Evolutionary conservation across 2,113 vertebrate species (phyloP), one percentile per base, ranked within the genome.

Genomic region (Microtus oregoni): DNA sequence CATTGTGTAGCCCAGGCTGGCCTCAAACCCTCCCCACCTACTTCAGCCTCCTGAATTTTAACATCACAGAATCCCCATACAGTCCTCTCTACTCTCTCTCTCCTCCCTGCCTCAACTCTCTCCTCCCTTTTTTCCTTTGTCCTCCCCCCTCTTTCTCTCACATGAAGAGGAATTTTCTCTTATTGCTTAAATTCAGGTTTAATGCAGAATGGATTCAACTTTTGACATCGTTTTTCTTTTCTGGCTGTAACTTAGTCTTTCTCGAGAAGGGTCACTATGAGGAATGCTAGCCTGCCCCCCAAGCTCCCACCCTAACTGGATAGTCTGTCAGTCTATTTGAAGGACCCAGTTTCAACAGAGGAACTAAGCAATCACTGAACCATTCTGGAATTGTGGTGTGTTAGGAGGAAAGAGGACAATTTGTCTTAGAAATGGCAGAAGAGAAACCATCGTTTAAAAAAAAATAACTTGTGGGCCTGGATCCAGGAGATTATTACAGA

Each of bases 111-210:
- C 81, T 63, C 79, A 35, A 38, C 52, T 61, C 12, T 28, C 58
- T 38, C 35, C 22, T 8, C 55, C 38, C 5, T 6, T 4, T n/a
- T n/a, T 65, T 26, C 63, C 38, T 44, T 30, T 65, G 13, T 24
- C 26, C 38, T 41, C n/a, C 11, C 35, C 7, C 3, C 7, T 4
- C 11, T n/a, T 75, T 35, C 50, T 68, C 68, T 58, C 30, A 50
- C 26, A 58, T 20, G n/a, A 26, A 58, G n/a, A 58, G 20, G 32
- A 14, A 55, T 87, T 90, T 75, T 94, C 15, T 92, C 44, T 77
- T 79, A 61, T 93, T 38, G n/a, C 50, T 94, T 92, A 86, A 92
- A 92, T 92, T 67, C 30, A 97, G n/a, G 30, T 67, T 63, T 20
- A 30, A 52, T 30, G 67, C 19, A 63, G 72, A 82, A 86, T 0